phyloP scores from a whole-genome alignment of 2,113 vertebrate genomes.

The Dasyurus viverrinus region DNA sequence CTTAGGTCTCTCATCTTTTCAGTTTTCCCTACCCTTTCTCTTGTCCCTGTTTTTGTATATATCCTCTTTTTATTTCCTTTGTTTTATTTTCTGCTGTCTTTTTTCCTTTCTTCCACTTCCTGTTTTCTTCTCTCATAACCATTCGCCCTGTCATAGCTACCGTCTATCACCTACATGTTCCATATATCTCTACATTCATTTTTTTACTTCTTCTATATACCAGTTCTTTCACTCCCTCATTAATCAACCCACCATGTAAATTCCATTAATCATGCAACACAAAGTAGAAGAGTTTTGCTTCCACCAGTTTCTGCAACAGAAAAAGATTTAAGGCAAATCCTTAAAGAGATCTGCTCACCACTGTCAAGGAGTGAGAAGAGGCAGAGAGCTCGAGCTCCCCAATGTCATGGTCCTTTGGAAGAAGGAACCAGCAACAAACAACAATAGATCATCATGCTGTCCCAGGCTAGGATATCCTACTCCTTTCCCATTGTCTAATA shows the following conservation, averaged over 20 bases:
- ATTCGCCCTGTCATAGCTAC: background rate
- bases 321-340: background rate
- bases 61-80: background rate
- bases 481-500: background rate
- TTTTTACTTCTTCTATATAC: background rate
- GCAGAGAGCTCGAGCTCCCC: background rate
- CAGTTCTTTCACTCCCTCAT: background rate
- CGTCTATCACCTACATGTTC: background rate
- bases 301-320: background rate
- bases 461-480: background rate
- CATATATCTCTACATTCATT: background rate
- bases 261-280: background rate
- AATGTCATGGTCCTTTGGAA: no score
- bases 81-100: background rate
- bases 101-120: background rate
- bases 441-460: background rate
- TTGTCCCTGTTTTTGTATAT: background rate
- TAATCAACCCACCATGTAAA: background rate
- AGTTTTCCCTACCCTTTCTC: background rate
- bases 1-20: accelerated
- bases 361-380: background rate
- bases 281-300: background rate
- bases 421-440: no score
- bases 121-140: background rate
- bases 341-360: slow-evolving; percentile 31